phyloP scores from a whole-genome alignment of 2,113 vertebrate genomes.

The Nicator chloris region DNA sequence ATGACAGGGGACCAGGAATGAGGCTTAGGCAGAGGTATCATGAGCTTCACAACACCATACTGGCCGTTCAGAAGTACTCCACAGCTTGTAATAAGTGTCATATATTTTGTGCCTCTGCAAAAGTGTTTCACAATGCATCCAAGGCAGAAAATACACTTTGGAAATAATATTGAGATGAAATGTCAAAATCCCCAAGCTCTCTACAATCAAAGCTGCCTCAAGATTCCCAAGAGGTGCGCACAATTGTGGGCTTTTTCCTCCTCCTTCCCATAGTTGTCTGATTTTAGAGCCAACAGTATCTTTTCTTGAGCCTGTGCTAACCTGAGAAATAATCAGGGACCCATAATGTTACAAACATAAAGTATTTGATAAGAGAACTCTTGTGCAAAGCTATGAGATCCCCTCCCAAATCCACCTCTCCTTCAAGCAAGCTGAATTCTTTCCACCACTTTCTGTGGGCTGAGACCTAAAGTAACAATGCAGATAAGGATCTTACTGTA shows the following conservation, averaged over 20 bases:
- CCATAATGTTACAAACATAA: not conserved
- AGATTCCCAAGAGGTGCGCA: not conserved
- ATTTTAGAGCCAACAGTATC: not conserved
- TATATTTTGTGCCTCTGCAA: not conserved
- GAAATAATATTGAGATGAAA: not conserved
- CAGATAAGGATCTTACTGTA: conserved; percentile 49
- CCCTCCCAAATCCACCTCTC: conserved; percentile 19
- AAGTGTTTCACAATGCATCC: not conserved
- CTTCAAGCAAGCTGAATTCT: not conserved
- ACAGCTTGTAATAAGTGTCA: not conserved
- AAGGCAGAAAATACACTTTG: not conserved
- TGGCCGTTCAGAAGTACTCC: not conserved
- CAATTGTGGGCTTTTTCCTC: not conserved
- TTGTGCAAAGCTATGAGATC: not conserved
- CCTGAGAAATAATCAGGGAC: not conserved
- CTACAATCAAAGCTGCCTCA: not conserved
- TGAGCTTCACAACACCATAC: accelerated
- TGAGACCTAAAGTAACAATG: not conserved
- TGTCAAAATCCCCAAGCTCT: not conserved
- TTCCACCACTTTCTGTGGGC: conserved; percentile 12
- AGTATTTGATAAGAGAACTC: conserved; percentile 22
- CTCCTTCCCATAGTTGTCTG: not conserved
- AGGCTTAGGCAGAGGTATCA: not conserved
- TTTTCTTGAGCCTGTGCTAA: not conserved
- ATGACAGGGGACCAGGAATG: not conserved